phyloP scores from a whole-genome alignment of 2,797 vertebrate genomes.

The Nyctibius grandis region DNA sequence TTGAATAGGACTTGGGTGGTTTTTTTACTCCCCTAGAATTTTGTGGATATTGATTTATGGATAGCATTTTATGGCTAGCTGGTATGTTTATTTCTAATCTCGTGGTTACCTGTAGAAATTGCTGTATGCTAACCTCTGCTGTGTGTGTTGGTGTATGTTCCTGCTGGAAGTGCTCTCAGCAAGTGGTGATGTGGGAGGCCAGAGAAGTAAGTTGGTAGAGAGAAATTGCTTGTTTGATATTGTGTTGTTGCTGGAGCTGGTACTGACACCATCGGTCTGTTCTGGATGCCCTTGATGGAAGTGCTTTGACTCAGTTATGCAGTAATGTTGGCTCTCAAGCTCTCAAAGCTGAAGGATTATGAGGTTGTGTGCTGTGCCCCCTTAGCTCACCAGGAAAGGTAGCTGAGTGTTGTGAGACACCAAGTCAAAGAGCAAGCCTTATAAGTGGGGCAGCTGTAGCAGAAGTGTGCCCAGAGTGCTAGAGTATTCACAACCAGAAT shows the following conservation, averaged over 20 bases:
- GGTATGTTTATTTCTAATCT: neutral
- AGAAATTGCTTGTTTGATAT: neutral
- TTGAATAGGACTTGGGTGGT: neutral
- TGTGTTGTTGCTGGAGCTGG: neutral
- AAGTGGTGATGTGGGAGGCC: neutral
- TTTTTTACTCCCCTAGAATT: neutral
- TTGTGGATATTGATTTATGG: neutral
- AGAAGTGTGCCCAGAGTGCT: neutral
- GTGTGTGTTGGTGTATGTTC: neutral
- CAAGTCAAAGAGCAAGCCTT: neutral
- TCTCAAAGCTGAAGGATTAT: neutral
- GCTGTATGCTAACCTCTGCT: neutral
- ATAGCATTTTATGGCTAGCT: neutral
- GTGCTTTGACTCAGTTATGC: neutral
- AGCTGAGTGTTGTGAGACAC: accelerated
- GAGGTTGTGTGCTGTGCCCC: neutral
- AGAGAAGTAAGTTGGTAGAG: neutral
- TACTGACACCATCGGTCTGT: accelerated
- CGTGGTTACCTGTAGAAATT: neutral
- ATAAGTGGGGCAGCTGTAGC: accelerated
- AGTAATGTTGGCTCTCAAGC: neutral
- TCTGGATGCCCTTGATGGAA: neutral
- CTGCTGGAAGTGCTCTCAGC: neutral
- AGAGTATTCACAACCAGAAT: neutral
- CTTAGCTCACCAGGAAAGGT: neutral